Percentiles rank a stretch among this genome's conserved stretches.
phyloP scores from a whole-genome alignment of 2,888 invertebrate genomes.

The Dynastes hyllus region DNA sequence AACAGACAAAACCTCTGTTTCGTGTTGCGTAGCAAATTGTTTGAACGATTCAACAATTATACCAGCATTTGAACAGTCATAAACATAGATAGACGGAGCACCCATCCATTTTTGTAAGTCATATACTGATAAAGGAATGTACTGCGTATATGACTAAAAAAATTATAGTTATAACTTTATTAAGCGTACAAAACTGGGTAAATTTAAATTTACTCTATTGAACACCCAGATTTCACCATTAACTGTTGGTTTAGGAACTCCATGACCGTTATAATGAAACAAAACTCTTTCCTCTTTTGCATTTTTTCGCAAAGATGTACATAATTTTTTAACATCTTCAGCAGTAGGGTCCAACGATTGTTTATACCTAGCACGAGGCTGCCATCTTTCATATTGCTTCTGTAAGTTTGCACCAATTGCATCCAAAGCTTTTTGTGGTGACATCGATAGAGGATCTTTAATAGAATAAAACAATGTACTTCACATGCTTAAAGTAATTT shows the following conservation, averaged over 20 bases:
- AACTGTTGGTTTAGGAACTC: slow-evolving; percentile 97
- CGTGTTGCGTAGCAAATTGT: slow-evolving; percentile 93
- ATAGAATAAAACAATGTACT: neutral
- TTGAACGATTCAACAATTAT: slow-evolving; percentile 94
- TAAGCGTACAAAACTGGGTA: neutral
- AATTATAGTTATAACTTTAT: neutral
- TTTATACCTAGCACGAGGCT: slow-evolving; percentile 97
- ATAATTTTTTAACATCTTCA: slow-evolving; percentile 98
- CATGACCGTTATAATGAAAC: slow-evolving; percentile 99
- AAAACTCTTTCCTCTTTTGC: slow-evolving; percentile 98
- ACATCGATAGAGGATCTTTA: slow-evolving; percentile 88
- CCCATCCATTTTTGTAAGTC: slow-evolving; percentile 99
- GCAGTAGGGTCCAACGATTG: slow-evolving; percentile 97
- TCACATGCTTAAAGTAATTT: neutral
- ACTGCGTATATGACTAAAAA: slow-evolving; percentile 95
- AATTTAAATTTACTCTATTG: slow-evolving; percentile 82
- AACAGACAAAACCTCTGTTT: slow-evolving; percentile 75
- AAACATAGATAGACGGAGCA: slow-evolving; percentile 98
- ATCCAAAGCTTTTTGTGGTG: slow-evolving; percentile 93
- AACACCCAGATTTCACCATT: slow-evolving; percentile 99
- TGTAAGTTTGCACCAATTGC: slow-evolving; percentile 93
- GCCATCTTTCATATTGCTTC: slow-evolving; percentile 98
- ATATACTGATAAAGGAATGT: slow-evolving; percentile 98
- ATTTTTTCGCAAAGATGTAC: slow-evolving; percentile 93
- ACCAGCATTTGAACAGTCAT: slow-evolving; percentile 99